Evolutionary conservation across 1,140 invertebrate genomes (phyloP), one percentile per base, ranked within the genome.

Genomic region (Rhagoletis zephyria): DNA sequence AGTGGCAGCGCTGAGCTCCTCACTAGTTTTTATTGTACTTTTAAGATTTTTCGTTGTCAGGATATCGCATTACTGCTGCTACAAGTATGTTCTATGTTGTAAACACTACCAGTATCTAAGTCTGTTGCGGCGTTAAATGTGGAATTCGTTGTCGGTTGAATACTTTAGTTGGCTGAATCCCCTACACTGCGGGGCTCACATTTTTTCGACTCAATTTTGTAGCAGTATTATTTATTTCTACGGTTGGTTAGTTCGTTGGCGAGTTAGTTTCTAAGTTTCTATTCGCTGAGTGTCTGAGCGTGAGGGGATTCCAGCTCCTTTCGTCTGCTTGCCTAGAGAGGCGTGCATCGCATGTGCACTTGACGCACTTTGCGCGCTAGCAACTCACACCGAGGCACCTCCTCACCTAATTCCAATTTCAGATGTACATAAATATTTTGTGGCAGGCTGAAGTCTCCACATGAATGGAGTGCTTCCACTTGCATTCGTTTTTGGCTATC

Each of bases 241-340:
- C 7, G 42, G 12, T 74, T 74, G 70, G 70, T 74, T 74, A 74
- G 42, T 48, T 48, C 70, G 9, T 63, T 63, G n/a, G 61, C 45
- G 16, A 14, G n/a, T 14, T 48, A 74, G 70, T 74, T 74, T 48
- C 42, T 74, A 74, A 74, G 70, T 74, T 74, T 48, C 42, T 74
- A 14, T 63, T 9, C 12, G 61, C 16, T 16, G 61, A 14, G 61
- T n/a, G 61, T 63, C 61, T 14, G 61, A 16, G 61, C 16, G 61
- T 5, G 61, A 0, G 61, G n/a, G n/a, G 3, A 4, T 48, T 45
- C 14, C 42, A 70, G 40, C 40, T 10, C 65, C 65, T 19, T 10
- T 67, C 40, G 65, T 70, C 40, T 45, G 65, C 30, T 10, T 48
- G 16, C 4, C 40, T 74, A 6, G 3, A 3, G 70, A n/a, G 70